Conservation (phyloP, 2,797 vertebrate genomes). For the Notoglanidium macrostoma region DNA sequence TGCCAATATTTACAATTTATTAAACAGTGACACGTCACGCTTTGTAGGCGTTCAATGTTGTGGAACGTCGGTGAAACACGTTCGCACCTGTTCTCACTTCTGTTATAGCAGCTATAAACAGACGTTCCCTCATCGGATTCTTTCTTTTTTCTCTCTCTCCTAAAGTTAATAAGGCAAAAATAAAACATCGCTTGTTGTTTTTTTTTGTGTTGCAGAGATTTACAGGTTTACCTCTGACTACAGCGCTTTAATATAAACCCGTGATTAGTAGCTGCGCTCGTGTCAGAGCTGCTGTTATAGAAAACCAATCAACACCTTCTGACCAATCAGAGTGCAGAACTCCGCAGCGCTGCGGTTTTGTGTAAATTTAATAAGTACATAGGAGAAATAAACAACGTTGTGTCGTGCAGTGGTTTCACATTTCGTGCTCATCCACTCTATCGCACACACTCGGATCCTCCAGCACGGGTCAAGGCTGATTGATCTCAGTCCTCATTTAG, state of each 20-base stretch:
- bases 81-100: background rate
- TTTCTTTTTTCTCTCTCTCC: background rate
- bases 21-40: background rate
- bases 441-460: background rate
- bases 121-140: background rate
- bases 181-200: background rate
- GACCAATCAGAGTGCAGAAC: background rate
- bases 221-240: background rate
- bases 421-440: background rate
- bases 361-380: background rate
- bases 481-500: background rate
- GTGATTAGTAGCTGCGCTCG: background rate
- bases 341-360: background rate
- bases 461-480: background rate
- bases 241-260: background rate
- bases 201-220: background rate
- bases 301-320: background rate
- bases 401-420: background rate
- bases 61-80: background rate
- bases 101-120: background rate
- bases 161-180: background rate
- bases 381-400: too few species aligned
- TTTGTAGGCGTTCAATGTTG: background rate
- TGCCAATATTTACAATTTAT: background rate
- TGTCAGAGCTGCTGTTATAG: background rate